phyloP scores from a whole-genome alignment of 1,140 invertebrate species.

The Eumeta japonica region DNA sequence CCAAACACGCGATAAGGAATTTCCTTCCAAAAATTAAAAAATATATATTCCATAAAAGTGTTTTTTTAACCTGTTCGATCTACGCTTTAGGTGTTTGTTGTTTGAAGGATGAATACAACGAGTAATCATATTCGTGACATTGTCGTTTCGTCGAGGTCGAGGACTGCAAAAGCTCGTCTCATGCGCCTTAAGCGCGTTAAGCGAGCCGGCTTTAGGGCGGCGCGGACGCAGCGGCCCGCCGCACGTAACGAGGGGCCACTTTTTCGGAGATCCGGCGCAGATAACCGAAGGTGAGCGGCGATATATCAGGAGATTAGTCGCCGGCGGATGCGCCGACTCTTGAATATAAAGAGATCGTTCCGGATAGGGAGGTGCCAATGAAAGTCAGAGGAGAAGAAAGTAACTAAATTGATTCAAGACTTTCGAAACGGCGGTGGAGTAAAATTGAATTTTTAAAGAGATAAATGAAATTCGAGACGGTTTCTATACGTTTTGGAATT shows the following conservation, averaged over 20 bases:
- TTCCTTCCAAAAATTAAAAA: no score
- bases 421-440: no score
- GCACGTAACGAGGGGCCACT: constrained; percentile 33
- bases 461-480: no score
- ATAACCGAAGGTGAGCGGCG: constrained; percentile 47
- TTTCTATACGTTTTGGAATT: no score
- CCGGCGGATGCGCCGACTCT: constrained; percentile 20
- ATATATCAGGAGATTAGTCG: constrained; percentile 54
- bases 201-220: neutral
- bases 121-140: neutral
- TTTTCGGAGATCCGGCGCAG: constrained; percentile 36
- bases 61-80: no score
- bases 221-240: neutral
- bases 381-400: no score
- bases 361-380: constrained; percentile 13
- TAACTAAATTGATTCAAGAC: no score
- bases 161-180: neutral
- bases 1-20: no score
- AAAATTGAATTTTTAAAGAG: no score
- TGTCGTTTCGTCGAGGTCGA: no score
- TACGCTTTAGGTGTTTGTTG: no score
- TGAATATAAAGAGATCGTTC: constrained; percentile 23
- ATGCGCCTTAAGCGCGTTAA: neutral
- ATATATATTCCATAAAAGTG: no score
- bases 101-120: neutral